Evolutionary conservation across 2,888 invertebrate genomes (phyloP).

Genomic region (Opisthograptis luteolata): DNA sequence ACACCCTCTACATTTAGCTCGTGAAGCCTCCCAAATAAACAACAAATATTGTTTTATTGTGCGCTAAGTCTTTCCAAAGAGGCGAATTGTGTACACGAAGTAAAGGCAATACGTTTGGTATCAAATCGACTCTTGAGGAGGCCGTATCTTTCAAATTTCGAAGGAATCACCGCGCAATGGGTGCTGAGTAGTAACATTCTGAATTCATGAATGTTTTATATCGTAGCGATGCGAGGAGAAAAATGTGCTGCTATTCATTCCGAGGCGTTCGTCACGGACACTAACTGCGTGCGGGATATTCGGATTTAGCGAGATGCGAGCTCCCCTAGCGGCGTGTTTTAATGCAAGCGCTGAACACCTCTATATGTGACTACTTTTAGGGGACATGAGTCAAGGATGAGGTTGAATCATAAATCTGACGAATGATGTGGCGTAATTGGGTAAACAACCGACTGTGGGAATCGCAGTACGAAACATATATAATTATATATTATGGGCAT

Average conservation of each 20-base stretch:
- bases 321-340: conserved; percentile 50
- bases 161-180: conserved; percentile 56
- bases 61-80: conserved; percentile 20
- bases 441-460: too few relatives aligned
- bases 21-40: conserved; percentile 10
- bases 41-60: conserved; percentile 25
- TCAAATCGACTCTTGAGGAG: conserved; percentile 50
- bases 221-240: conserved; percentile 65
- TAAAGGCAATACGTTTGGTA: conserved; percentile 42
- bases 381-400: conserved; percentile 5
- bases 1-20: too few relatives aligned
- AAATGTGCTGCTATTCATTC: conserved; percentile 77
- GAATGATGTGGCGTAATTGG: neutral
- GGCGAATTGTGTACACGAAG: conserved; percentile 37
- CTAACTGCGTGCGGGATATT: conserved; percentile 78
- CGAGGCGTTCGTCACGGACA: conserved; percentile 72
- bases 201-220: conserved; percentile 78
- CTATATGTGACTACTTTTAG: conserved; percentile 46
- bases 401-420: conserved; percentile 8
- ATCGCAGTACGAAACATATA: too few relatives aligned
- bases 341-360: conserved; percentile 63
- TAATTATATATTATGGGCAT: too few relatives aligned
- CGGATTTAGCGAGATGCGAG: conserved; percentile 72
- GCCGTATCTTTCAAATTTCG: conserved; percentile 53
- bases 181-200: conserved; percentile 69